A percentile compares a stretch with the other conserved stretches of the same genome.
Conservation (phyloP, 2,888 invertebrate genomes). For the Bembecia ichneumoniformis region DNA sequence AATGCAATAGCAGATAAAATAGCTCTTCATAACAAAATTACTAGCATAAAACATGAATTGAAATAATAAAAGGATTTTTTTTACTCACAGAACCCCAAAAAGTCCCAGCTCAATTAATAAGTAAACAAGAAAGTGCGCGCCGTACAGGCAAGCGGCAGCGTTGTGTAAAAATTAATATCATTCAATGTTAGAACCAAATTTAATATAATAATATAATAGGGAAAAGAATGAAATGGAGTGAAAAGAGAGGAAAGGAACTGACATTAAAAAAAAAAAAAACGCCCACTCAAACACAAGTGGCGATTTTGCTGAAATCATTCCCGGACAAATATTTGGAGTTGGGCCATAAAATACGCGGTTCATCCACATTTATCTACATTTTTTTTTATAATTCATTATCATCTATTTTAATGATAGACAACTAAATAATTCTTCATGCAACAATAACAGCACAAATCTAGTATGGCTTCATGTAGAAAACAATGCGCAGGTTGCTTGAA, state of each 20-base stretch:
- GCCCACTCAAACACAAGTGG: conserved; percentile 37
- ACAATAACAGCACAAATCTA: no score
- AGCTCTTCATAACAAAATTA: no score
- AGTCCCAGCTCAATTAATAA: conserved; percentile 14
- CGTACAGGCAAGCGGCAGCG: conserved; percentile 7
- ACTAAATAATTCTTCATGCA: no score
- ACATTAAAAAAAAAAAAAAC: conserved; percentile 14
- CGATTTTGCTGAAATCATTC: conserved; percentile 49
- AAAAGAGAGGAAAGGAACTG: conserved; percentile 16
- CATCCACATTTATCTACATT: no score
- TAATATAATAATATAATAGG: neutral
- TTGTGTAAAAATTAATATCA: conserved; percentile 31
- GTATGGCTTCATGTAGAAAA: no score
- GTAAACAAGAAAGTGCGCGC: conserved; percentile 7
- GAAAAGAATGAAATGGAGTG: conserved; percentile 17
- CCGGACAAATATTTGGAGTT: conserved; percentile 33
- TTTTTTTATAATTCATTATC: no score
- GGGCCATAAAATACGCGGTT: conserved; percentile 14
- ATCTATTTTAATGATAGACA: no score
- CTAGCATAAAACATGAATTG: no score
- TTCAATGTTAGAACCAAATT: conserved; percentile 3
- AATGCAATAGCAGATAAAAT: no score
- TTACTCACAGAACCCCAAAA: no score
- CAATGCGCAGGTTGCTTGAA: no score
- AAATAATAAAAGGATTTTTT: no score